Evolutionary conservation across 2,888 invertebrate species (phyloP).

Genomic region (Perizoma affinitatum): DNA sequence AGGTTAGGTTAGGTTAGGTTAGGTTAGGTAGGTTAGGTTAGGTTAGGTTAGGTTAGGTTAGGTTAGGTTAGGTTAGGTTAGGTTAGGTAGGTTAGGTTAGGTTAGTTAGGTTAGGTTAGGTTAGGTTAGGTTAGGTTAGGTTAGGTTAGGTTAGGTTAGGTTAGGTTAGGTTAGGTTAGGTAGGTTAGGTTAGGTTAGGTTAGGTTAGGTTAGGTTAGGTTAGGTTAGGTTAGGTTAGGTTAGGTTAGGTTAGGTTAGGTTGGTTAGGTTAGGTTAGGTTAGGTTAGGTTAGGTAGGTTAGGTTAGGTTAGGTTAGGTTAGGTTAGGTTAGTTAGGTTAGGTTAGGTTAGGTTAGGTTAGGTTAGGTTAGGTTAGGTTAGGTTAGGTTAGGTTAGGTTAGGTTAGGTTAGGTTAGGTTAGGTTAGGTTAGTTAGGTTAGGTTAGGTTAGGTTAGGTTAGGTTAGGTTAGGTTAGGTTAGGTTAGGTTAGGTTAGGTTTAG

Average conservation of each 20-base stretch:
- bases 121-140: slow-evolving; percentile 30
- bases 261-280: slow-evolving; percentile 40
- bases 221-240: slow-evolving; percentile 35
- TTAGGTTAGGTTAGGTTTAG: slow-evolving; percentile 37
- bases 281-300: slow-evolving; percentile 40
- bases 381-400: slow-evolving; percentile 44
- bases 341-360: slow-evolving; percentile 39
- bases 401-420: slow-evolving; percentile 43
- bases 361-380: slow-evolving; percentile 40
- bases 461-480: slow-evolving; percentile 38
- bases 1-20: slow-evolving; percentile 29
- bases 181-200: slow-evolving; percentile 37
- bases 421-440: slow-evolving; percentile 38
- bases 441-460: slow-evolving; percentile 40
- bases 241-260: slow-evolving; percentile 37
- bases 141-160: slow-evolving; percentile 27
- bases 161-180: slow-evolving; percentile 31
- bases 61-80: slow-evolving; percentile 29
- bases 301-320: slow-evolving; percentile 38
- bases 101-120: slow-evolving; percentile 30
- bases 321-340: slow-evolving; percentile 38
- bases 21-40: slow-evolving; percentile 27
- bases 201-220: slow-evolving; percentile 38
- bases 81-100: slow-evolving; percentile 27
- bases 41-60: slow-evolving; percentile 29